Conservation (phyloP, 2,797 vertebrate genomes). For the Cottoperca gobio region DNA sequence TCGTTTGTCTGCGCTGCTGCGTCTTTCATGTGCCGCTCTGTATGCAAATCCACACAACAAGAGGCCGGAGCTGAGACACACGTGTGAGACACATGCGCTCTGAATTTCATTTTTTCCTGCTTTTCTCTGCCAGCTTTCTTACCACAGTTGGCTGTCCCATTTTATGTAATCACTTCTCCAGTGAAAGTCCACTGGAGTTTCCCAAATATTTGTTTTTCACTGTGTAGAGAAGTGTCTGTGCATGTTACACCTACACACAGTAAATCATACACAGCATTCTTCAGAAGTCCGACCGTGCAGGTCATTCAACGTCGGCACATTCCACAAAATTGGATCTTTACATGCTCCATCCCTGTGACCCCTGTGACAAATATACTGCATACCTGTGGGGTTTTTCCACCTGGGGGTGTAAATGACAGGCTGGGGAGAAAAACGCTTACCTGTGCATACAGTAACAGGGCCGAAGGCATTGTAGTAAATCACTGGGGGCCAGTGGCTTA, state of each 20-base stretch:
- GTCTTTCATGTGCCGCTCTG: conserved; percentile 65
- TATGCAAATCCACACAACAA: conserved; percentile 57
- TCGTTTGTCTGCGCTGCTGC: conserved; percentile 51
- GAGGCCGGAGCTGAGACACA: conserved; percentile 50
- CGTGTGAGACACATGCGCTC: conserved; percentile 72
- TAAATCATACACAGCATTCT: conserved; percentile 24
- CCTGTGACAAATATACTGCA: conserved; percentile 64
- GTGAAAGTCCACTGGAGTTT: conserved; percentile 18
- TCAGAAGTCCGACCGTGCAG: conserved; percentile 15
- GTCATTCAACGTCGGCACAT: conserved; percentile 30
- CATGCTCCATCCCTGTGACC: conserved; percentile 56
- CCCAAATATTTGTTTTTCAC: conserved; percentile 39
- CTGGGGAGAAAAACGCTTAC: conserved; percentile 42
- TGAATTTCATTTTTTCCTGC: conserved; percentile 2
- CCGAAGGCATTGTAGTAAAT: conserved; percentile 45
- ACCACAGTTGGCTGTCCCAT: conserved; percentile 32
- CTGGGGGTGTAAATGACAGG: conserved; percentile 48
- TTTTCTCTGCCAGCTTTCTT: conserved; percentile 29
- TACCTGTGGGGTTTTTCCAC: conserved; percentile 56
- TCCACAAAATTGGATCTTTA: conserved; percentile 45
- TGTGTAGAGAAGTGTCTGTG: conserved; percentile 1
- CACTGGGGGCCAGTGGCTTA: conserved; percentile 37
- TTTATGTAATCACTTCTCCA: conserved; percentile 33
- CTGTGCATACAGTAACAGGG: conserved; percentile 28
- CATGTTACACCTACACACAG: conserved; percentile 8